Conservation (phyloP, 2,888 invertebrate species). For the Hofmannophila pseudospretella region DNA sequence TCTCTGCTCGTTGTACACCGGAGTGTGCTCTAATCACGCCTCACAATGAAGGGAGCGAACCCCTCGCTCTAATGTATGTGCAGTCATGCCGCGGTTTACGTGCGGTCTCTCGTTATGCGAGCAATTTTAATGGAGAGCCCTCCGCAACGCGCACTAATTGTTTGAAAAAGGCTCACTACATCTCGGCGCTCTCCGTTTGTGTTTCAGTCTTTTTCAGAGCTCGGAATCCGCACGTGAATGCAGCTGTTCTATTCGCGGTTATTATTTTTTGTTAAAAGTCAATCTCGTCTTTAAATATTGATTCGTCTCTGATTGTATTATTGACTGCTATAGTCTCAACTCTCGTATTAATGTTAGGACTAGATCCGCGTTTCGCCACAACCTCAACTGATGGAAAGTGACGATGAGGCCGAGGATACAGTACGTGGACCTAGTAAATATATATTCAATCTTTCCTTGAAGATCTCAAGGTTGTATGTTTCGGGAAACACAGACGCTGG, state of each 20-base stretch:
- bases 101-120: constrained; percentile 49
- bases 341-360: too few species aligned
- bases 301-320: too few species aligned
- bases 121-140: constrained; percentile 59
- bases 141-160: constrained; percentile 47
- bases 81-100: constrained; percentile 41
- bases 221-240: constrained; percentile 3
- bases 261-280: constrained; percentile 11
- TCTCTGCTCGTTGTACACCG: background rate
- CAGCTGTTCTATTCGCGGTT: constrained; percentile 14
- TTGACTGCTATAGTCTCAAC: too few species aligned
- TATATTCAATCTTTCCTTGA: too few species aligned
- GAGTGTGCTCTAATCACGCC: constrained; percentile 34
- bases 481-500: too few species aligned
- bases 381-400: too few species aligned
- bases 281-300: too few species aligned
- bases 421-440: too few species aligned
- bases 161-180: constrained; percentile 46
- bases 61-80: constrained; percentile 51
- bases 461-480: too few species aligned
- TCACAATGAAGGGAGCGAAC: constrained; percentile 38
- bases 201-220: constrained; percentile 14
- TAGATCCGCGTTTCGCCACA: too few species aligned
- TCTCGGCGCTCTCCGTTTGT: constrained; percentile 7
- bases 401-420: too few species aligned